Evolutionary conservation across 2,888 invertebrate species (phyloP), one percentile per base, ranked within the genome.

Genomic region (Anthoptus insignis): DNA sequence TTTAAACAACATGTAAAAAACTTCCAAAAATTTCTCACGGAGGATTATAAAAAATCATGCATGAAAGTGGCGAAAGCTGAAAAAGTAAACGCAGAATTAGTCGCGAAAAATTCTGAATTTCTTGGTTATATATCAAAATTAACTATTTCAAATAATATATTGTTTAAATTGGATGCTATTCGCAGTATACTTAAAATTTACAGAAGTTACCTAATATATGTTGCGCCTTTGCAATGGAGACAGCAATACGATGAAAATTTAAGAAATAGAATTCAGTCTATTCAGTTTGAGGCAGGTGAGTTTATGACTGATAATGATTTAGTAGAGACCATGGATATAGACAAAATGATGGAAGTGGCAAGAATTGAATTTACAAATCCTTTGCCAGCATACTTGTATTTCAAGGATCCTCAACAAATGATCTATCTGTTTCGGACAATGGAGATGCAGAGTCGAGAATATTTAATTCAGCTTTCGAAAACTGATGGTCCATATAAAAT

Each of bases 391-490:
- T 63, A 77, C 56, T 76, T 87, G 63, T 92, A 81, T 76, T 93
- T 93, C 69, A 79, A 74, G 53, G 75, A 74, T 1, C 89, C 92
- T 8, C 79, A 81, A 47, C 83, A 93, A 76, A 91, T 91, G 85
- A 79, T 91, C 34, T 84, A 88, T 74, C 74, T 91, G 67, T 93
- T 93, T 70, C 83, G 89, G 49, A 82, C 84, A 11, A 91, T 92
- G 91, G 92, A 93, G 74, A 76, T 92, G 69, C 93, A 93, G 73
- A 93, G 93, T 70, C 82, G 93, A 72, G 91, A 92, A 77, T 93
- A 93, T 78, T 79, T 93, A 64, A 86, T 77, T 65, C 85, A 93
- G 66, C 81, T 89, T 29, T 80, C 92, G 1, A 90, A 87, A 76
- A 91, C 89, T 3, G 87, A 84, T 70, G 82, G 70, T 11, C 90